Evolutionary conservation across 2,797 vertebrate genomes (phyloP), one percentile per base, ranked within the genome.

Genomic region (Carcharodon carcharias): DNA sequence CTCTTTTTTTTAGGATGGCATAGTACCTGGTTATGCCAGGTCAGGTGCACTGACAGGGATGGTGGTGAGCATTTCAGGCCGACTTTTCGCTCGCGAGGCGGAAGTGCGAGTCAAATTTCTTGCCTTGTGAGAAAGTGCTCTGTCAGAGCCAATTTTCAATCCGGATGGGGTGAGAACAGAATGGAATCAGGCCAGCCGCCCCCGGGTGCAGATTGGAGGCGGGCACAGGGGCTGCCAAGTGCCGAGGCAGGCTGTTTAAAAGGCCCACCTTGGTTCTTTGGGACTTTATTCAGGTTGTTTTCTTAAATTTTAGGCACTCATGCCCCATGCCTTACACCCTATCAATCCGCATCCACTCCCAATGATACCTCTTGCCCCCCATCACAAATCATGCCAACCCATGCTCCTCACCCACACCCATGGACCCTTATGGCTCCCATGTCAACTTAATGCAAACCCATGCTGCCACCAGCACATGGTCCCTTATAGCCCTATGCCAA

Each of bases 1-100:
- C 61, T 69, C 4, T 69, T 67, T 69, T 95, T 54, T 95, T 95
- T 73, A 77, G 50, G 56, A 95, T 56, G 94, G 50, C 69, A 73
- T 35, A 14, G 69, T 58, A 31, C 69, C 45, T 77, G 50, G 50
- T 95, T n/a, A 95, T 56, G 21, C 6, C 7, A 35, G 16, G 28
- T 71, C 50, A 95, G 94, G 8, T 71, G 7, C 45, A 77, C 31
- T 54, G 45, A n/a, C 40, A 16, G 40, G 69, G 31, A 58, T 73
- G 16, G 50, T 73, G 50, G 45, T 95, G 50, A 56, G 50, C 45
- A 26, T 31, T 21, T 56, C 31, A 6, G 71, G 28, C 35, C 26
- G 31, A 6, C 11, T 77, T 77, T n/a, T 77, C 3, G 26, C 11
- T 31, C 12, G 11, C 71, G 9, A 35, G 31, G 31, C 71, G 8